Evolutionary conservation across 2,113 vertebrate genomes (phyloP), one percentile per base, ranked within the genome.

Genomic region (Tinamus guttatus): DNA sequence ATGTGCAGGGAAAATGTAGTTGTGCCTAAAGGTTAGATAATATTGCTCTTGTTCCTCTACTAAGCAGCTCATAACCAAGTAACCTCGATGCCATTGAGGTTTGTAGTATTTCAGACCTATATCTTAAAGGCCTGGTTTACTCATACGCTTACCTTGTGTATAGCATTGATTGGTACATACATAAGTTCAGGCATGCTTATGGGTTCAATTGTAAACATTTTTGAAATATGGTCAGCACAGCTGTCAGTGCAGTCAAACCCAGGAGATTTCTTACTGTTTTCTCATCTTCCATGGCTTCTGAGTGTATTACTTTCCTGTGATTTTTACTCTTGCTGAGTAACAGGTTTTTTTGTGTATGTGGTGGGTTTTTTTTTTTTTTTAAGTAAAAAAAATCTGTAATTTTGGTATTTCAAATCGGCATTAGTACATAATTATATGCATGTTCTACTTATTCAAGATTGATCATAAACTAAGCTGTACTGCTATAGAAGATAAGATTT

Each of bases 371-470:
- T 71, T 90, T 90, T 68, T 83, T 89, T 56, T 30, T 32, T 32
- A 18, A 32, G 54, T 56, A 56, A 56, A 56, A 56, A 32, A 56
- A n/a, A n/a, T n/a, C 28, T 58, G 54, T 58, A 58, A 32, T 32
- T 58, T 83, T 34, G 90, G 56, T 81, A 40, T 88, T 93, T 92
- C 71, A 60, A 41, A 68, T 60, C 81, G 49, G n/a, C 79, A 27
- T 83, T 43, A 38, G 38, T 32, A 6, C 47, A 36, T 92, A 34
- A 60, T 76, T 80, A 47, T 27, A 34, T 36, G 81, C 90, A 41
- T 64, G 30, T 87, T 68, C 71, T 78, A 25, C 58, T 68, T 80
- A 20, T 69, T 82, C 38, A 80, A 69, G 87, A 10, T 9, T 56
- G 71, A 5, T 81, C 19, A 62, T 52, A 54, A 92, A 41, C 54